phyloP scores from a whole-genome alignment of 2,888 invertebrate genomes.

The Beris morrisii region DNA sequence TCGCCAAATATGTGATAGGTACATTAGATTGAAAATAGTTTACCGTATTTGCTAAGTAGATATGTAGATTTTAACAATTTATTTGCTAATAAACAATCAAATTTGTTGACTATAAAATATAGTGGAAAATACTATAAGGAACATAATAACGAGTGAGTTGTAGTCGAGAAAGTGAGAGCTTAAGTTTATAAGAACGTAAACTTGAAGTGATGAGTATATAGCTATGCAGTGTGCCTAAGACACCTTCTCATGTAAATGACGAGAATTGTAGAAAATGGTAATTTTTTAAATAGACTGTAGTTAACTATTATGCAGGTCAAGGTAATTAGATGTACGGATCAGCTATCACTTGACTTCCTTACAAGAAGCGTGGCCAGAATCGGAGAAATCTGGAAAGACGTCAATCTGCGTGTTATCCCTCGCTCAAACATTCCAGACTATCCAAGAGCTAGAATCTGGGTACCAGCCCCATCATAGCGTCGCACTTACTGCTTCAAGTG shows the following conservation, averaged over 20 bases:
- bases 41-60: not conserved
- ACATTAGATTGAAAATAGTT: slow-evolving; percentile 2
- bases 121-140: not conserved
- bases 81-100: slow-evolving; percentile 17
- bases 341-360: too few relatives aligned
- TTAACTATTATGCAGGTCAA: not conserved
- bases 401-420: too few relatives aligned
- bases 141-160: not conserved
- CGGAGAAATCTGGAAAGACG: too few relatives aligned
- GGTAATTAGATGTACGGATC: too few relatives aligned
- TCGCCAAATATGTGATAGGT: slow-evolving; percentile 13
- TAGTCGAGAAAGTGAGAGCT: too few relatives aligned
- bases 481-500: too few relatives aligned
- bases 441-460: too few relatives aligned
- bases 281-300: not conserved
- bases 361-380: too few relatives aligned
- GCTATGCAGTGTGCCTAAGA: not conserved
- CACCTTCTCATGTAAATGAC: too few relatives aligned
- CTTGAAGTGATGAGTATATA: not conserved
- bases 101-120: slow-evolving; percentile 1
- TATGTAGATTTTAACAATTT: slow-evolving; percentile 17
- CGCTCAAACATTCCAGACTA: too few relatives aligned
- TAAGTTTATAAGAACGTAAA: not conserved
- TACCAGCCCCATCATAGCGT: too few relatives aligned
- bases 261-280: too few relatives aligned